Evolutionary conservation across 2,888 invertebrate genomes (phyloP), one percentile per base, ranked within the genome.

Genomic region (Tribolium freemani): DNA sequence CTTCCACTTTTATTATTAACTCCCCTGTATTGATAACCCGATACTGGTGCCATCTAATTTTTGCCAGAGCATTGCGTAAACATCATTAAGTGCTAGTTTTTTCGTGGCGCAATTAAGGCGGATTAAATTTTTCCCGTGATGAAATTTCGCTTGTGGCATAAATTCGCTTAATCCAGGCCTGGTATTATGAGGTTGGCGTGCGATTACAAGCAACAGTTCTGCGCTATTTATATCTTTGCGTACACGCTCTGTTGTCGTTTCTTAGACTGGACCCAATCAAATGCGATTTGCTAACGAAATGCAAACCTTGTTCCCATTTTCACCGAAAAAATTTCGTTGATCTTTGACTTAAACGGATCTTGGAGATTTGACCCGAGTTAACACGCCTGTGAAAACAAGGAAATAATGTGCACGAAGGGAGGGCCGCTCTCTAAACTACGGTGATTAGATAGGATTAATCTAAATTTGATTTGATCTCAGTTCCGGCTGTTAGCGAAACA

Each of bases 1-100:
- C 56, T 67, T 70, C 73, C 56, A 67, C 64, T 64, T 73, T 60
- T 58, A 73, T 73, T 73, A 67, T 73, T 70, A 66, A 70, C 57
- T 44, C 45, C 38, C 53, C 16, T 44, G 6, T 70, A 71, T 66
- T 51, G 66, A 71, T 54, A 46, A 44, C 45, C 21, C 57, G 50
- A 46, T 57, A 38, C 53, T 16, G 13, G 53, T 44, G 53, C 16
- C 53, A 53, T 53, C 38, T 64, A 51, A 64, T 64, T 64, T 44
- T 31, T 46, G 1, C 16, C 16, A 16, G 16, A 16, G 16, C 11
- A 46, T 46, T 58, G 38, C 58, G 46, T 10, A 58, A 45, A 58
- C 45, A 21, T 58, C 9, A 31, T 38, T 38, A 5, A 8, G 26
- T 16, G 58, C n/a, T 9, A 6, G 13, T 51, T 51, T 51, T 57